These are phyloP conservation scores for Eudyptes chrysolophus DNA, from an alignment of 2,113 vertebrate species.

Conservation along the genomic window DNA sequence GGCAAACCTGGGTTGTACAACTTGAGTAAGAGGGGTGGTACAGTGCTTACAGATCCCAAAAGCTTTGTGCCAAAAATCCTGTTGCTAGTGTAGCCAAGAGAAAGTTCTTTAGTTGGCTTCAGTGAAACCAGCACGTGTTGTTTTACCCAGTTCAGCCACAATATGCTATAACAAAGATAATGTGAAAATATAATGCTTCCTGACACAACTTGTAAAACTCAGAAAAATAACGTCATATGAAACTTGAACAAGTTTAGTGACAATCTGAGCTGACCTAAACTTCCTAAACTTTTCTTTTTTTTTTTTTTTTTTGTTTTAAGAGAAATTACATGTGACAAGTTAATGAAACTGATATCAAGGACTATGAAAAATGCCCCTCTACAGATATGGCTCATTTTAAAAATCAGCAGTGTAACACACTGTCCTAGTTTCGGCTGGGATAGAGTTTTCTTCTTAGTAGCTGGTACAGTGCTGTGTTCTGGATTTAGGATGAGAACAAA, in stretches of 20 bases:
- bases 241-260: not conserved
- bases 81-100: not conserved
- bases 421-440: no score
- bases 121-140: accelerated
- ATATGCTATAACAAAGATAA: not conserved
- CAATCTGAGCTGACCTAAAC: not conserved
- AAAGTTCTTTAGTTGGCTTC: not conserved
- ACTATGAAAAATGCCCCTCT: not conserved
- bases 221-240: not conserved
- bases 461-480: no score
- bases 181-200: not conserved
- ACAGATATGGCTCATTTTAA: not conserved
- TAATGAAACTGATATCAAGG: not conserved
- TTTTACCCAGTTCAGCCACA: not conserved
- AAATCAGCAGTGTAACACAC: not conserved
- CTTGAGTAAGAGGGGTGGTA: not conserved
- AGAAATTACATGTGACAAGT: not conserved
- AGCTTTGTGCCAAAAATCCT: not conserved
- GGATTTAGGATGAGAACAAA: no score
- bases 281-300: accelerated
- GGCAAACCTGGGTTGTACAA: not conserved
- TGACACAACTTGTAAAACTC: not conserved
- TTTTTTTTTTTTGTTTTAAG: not conserved
- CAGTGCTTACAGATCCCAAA: not conserved
- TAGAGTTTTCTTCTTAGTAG: no score